Base-by-base conservation (phyloP, 2,797 vertebrate genomes). In the Ceyx erithaca region DNA sequence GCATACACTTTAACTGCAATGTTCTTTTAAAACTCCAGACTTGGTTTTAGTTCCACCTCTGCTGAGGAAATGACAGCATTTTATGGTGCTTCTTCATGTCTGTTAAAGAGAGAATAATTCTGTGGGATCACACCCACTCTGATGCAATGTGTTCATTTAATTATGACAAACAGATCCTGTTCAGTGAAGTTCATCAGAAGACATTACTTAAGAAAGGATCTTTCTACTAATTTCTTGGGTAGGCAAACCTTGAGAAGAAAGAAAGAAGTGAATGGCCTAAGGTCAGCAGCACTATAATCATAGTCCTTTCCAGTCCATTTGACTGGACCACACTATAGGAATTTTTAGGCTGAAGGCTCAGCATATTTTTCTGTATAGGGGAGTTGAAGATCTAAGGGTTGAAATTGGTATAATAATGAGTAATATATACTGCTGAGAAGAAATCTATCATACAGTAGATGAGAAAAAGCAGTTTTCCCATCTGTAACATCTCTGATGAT, bases 1-100 rank as follows among this genome's bases (percentile, higher is more conserved):
- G 67, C 66, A 90, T 63, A 75, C 66, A 77, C 69, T 95, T 92
- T 76, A 95, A 93, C 68, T 94, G 58, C 43, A 92, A 85, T 82
- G 28, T 46, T 87, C 52, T 87, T 85, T 84, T 72, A 95, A 52
- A 64, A 68, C 73, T 92, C 25, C 19, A 84, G 41, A 45, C 35
- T 82, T 79, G 6, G 12, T 51, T 52, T 89, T 83, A 76, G 55
- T 75, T 80, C 81, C 51, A 54, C 9, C 10, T 90, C 37, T 84
- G 14, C 43, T 84, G 19, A 31, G 26, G 22, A 67, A 11, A 55
- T 69, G n/a, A 49, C 37, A 73, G 33, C 11, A 17, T 85, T 92
- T 91, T 83, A 62, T 70, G n/a, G 18, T 23, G 46, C 12, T 22
- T 69, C 54, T 91, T 57, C 5, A 43, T 46, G 87, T 68, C 45